Evolutionary conservation across 2,888 invertebrate genomes (phyloP).

Genomic region (Parelbella ahira): DNA sequence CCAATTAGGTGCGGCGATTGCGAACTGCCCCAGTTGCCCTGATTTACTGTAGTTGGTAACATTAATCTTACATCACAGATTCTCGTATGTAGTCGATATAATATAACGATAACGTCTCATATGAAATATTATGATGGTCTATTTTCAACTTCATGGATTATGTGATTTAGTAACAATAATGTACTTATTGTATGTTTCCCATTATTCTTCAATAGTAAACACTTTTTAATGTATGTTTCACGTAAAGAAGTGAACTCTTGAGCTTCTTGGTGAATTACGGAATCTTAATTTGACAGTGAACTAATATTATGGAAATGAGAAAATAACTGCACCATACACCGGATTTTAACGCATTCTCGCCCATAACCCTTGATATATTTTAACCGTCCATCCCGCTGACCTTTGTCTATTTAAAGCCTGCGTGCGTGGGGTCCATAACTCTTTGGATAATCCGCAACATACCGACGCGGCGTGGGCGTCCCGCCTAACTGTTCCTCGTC

Average conservation of each 20-base stretch:
- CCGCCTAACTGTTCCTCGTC: conserved; percentile 32
- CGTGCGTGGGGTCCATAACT: conserved; percentile 47
- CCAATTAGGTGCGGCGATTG: conserved; percentile 48
- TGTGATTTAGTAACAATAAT: too few relatives aligned
- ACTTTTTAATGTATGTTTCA: too few relatives aligned
- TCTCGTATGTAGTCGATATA: conserved; percentile 13
- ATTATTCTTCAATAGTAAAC: too few relatives aligned
- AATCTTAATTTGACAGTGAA: too few relatives aligned
- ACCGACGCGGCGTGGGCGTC: conserved; percentile 44
- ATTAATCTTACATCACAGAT: conserved; percentile 15
- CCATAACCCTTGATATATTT: conserved; percentile 8
- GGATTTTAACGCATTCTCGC: conserved; percentile 7
- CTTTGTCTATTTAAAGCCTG: conserved; percentile 35
- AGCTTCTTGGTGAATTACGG: too few relatives aligned
- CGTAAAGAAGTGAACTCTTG: too few relatives aligned
- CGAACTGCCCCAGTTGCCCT: conserved; percentile 25
- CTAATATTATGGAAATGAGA: too few relatives aligned
- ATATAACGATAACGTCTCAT: conserved; percentile 4
- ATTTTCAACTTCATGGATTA: too few relatives aligned
- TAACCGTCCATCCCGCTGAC: conserved; percentile 31
- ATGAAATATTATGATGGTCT: neutral
- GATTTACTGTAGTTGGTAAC: conserved; percentile 13
- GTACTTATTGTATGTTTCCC: too few relatives aligned
- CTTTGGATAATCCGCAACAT: conserved; percentile 39
- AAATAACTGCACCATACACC: neutral